Conservation (phyloP, 1,140 invertebrate species). For the Cotesia glomerata region DNA sequence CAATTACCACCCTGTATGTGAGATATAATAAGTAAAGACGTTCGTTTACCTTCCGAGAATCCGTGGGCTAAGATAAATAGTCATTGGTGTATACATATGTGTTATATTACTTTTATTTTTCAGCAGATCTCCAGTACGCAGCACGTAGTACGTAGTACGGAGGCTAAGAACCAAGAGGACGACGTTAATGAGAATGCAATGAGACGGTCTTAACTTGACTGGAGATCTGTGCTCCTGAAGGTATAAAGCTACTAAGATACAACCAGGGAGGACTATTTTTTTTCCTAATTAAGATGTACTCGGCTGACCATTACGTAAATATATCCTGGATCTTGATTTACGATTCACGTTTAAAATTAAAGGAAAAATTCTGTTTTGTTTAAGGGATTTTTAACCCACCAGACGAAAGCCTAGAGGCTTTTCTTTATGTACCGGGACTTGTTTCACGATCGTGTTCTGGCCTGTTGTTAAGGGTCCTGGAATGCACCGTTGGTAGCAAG, state of each 20-base stretch:
- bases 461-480: no score
- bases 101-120: background rate
- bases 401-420: no score
- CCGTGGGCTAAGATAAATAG: conserved; percentile 32
- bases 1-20: conserved; percentile 3
- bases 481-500: conserved; percentile 22
- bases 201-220: conserved; percentile 42
- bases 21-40: background rate
- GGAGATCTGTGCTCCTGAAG: conserved; percentile 28
- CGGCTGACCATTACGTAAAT: conserved; percentile 45
- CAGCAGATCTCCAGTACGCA: background rate
- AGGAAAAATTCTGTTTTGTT: background rate
- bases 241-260: conserved; percentile 38
- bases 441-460: no score
- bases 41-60: conserved; percentile 31
- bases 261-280: conserved; percentile 34
- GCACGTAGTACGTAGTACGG: no score
- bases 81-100: conserved; percentile 10
- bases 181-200: conserved; percentile 51
- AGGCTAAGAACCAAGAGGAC: background rate
- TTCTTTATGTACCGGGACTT: no score
- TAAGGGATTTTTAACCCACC: no score
- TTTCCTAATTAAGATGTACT: conserved; percentile 53
- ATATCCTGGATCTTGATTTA: conserved; percentile 46
- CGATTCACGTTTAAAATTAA: conserved; percentile 22